Evolutionary conservation across 2,888 invertebrate genomes (phyloP).

Genomic region (Polydesmus complanatus): DNA sequence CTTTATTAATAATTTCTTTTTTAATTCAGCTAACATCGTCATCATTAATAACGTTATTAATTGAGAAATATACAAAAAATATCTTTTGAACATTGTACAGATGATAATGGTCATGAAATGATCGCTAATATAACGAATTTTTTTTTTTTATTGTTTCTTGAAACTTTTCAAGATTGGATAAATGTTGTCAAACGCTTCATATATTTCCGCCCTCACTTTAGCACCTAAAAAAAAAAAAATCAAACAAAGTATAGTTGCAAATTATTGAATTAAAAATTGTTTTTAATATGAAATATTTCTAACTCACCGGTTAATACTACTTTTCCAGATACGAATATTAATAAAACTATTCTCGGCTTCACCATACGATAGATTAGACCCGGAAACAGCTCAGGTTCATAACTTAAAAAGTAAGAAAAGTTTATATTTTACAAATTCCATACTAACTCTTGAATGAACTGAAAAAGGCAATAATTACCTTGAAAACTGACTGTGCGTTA

Average conservation of each 20-base stretch:
- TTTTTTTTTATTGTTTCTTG: slow-evolving; percentile 51
- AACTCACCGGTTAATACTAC: slow-evolving; percentile 70
- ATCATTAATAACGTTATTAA: background rate
- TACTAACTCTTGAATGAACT: background rate
- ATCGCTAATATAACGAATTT: background rate
- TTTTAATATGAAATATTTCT: background rate
- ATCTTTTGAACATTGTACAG: too few species aligned
- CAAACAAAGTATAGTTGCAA: too few species aligned
- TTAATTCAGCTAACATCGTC: background rate
- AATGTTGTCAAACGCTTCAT: slow-evolving; percentile 85
- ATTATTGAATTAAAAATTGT: slow-evolving; percentile 4
- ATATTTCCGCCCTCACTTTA: slow-evolving; percentile 77
- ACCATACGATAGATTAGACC: slow-evolving; percentile 98
- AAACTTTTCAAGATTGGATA: slow-evolving; percentile 90
- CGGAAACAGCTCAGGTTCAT: slow-evolving; percentile 96
- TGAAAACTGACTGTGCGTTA: slow-evolving; percentile 67
- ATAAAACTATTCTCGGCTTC: slow-evolving; percentile 80
- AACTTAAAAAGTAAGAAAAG: slow-evolving; percentile 42
- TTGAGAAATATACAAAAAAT: background rate
- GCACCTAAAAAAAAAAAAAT: slow-evolving; percentile 50
- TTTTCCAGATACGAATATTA: slow-evolving; percentile 99
- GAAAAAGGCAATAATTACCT: slow-evolving; percentile 33
- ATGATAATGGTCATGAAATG: background rate
- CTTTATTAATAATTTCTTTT: background rate
- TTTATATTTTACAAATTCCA: slow-evolving; percentile 1